Conservation (phyloP, 92 coral and sea anemone species). For the Porites lobata region DNA sequence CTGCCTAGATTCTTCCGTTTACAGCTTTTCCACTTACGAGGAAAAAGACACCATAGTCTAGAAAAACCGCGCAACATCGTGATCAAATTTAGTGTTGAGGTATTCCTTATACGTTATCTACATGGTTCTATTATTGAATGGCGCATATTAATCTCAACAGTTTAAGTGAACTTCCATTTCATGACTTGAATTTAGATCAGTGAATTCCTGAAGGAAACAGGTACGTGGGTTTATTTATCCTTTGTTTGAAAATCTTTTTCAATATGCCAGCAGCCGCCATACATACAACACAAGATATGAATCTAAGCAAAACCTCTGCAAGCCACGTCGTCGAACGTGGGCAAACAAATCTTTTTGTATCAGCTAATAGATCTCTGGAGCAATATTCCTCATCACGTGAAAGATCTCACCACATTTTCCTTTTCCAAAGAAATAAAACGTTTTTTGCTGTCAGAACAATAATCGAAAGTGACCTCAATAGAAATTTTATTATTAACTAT, state of each 20-base stretch:
- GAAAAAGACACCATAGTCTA: neutral
- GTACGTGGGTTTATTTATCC: neutral
- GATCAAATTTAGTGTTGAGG: no score
- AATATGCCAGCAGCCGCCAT: neutral
- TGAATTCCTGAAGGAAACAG: neutral
- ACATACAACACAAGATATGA: slow-evolving; percentile 1
- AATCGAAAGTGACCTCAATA: neutral
- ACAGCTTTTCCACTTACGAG: neutral
- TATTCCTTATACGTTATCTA: no score
- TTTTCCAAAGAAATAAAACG: neutral
- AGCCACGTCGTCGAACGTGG: neutral
- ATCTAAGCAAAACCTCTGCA: slow-evolving; percentile 1
- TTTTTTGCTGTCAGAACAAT: neutral
- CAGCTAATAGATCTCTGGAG: slow-evolving; percentile 8
- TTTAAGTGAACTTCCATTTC: neutral
- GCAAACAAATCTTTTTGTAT: neutral
- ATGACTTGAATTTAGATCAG: neutral
- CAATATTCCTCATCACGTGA: slow-evolving; percentile 2
- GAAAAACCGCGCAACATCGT: neutral
- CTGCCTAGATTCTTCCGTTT: slow-evolving; percentile 1
- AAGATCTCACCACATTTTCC: neutral
- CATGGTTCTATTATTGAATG: no score
- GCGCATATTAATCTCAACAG: no score
- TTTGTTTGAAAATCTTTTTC: neutral
- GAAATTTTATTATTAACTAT: neutral